These are phyloP conservation scores for Dicentrarchus labrax DNA, from an alignment of 2,113 vertebrate genomes.

Conservation along the genomic window DNA sequence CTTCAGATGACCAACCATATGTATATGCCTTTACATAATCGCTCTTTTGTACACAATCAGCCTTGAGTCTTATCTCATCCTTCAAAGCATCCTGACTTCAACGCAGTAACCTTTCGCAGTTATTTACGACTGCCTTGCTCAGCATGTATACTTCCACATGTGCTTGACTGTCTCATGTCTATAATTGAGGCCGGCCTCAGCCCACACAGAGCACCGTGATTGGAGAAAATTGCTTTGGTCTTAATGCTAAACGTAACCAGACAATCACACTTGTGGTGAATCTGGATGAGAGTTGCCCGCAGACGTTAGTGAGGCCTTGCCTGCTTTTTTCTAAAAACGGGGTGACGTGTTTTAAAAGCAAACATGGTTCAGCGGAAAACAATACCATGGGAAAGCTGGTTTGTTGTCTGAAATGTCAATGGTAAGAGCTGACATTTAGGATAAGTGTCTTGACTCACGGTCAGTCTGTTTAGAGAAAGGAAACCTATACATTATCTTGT, in stretches of 20 bases:
- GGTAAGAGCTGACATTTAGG: slow-evolving; percentile 30
- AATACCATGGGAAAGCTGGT: neutral
- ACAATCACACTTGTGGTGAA: slow-evolving; percentile 8
- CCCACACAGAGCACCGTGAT: neutral
- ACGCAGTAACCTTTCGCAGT: neutral
- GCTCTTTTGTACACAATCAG: neutral
- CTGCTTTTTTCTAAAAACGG: neutral
- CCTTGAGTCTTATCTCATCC: neutral
- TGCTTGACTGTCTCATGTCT: neutral
- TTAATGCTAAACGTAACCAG: slow-evolving; percentile 44
- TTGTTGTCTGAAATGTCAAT: neutral
- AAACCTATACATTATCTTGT: slow-evolving; percentile 13
- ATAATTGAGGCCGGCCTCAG: neutral
- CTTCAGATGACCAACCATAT: neutral
- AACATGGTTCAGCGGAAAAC: neutral
- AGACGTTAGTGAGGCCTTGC: neutral
- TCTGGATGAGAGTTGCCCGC: neutral
- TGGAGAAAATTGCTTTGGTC: slow-evolving; percentile 43
- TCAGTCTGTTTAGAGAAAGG: neutral
- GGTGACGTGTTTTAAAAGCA: neutral
- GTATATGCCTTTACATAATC: neutral
- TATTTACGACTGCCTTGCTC: neutral
- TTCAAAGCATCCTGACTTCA: neutral
- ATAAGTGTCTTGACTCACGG: neutral
- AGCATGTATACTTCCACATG: neutral